These are phyloP conservation scores for Zoroaster sp. DNA, from an alignment of 53 echinoderm and acorn worm species.

Conservation along the genomic window DNA sequence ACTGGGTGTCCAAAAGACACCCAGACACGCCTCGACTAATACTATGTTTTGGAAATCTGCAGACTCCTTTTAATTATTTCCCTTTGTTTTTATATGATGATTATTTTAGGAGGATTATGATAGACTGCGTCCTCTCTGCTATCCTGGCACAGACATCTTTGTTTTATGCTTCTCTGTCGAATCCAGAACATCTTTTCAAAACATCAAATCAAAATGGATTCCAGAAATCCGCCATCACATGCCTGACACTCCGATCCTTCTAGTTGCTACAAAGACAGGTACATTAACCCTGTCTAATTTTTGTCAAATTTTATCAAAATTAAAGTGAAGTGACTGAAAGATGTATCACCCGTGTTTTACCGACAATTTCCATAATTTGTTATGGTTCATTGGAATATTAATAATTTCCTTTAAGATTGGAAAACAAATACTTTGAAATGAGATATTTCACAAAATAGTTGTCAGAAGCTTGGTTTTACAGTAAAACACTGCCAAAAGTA, in stretches of 20 bases:
- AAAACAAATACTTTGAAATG: no score
- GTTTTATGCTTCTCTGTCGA: constrained; percentile 72
- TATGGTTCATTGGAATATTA: no score
- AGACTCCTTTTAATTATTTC: not conserved
- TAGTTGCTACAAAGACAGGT: constrained; percentile 84
- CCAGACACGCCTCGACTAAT: not conserved
- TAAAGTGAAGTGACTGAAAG: no score
- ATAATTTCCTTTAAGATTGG: no score
- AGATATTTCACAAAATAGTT: no score
- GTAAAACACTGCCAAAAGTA: no score
- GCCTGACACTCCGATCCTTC: constrained; percentile 65
- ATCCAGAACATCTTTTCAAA: constrained; percentile 47
- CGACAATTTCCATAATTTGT: no score
- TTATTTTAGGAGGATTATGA: constrained; percentile 81
- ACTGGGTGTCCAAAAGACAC: no score
- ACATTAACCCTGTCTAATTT: no score
- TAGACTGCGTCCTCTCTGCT: constrained; percentile 74
- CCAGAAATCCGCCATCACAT: constrained; percentile 65
- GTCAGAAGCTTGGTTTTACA: no score
- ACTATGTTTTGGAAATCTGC: not conserved
- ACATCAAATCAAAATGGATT: constrained; percentile 67
- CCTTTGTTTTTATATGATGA: not conserved
- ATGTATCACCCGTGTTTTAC: no score
- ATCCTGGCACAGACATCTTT: constrained; percentile 77
- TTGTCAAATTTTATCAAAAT: no score